Evolutionary conservation across 1,140 invertebrate genomes (phyloP), one percentile per base, ranked within the genome.

Genomic region (Hesperophylax magnus): DNA sequence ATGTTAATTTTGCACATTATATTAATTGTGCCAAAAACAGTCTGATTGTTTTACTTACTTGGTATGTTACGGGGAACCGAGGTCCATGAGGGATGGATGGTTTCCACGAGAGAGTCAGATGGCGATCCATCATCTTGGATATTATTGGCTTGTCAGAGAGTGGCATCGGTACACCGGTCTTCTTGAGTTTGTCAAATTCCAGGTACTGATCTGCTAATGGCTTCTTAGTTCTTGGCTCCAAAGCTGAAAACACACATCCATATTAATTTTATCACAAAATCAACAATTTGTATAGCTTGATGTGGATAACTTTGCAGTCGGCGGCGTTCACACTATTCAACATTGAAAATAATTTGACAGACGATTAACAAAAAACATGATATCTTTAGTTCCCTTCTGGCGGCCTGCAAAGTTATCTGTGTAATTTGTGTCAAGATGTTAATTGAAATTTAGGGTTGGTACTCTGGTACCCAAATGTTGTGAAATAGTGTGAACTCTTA

Each of bases 31-130:
- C 27, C 27, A 27, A 27, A 27, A 27, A 27, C 27, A 2, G 27
- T 27, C 27, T 27, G 2, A 2, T 27, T 27, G 5, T 61, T 5
- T 69, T 58, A 80, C 76, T 82, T 82, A 91, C 90, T 86, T 96
- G 93, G 85, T 99, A 99, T 5, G 97, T 98, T 22, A 98, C 96
- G 0, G 97, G 97, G 80, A 93, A 91, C 56, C 95, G 90, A 0
- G 96, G 94, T 34, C 93, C 93, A 78, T 94, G 91, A 0, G 96
- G 95, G 31, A 97, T 94, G 5, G 96, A 97, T 3, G 97, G 97
- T 84, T 95, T 95, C 98, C 97, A 99, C 0, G 95, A 96, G 9
- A 99, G 89, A 0, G 96, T 96, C 20, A 97, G 91, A 72, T 94
- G 92, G 7, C 95, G 91, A 85, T 97, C 96, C 75, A 94, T 94